phyloP scores from a whole-genome alignment of 2,113 vertebrate species.

The Ciconia maguari region DNA sequence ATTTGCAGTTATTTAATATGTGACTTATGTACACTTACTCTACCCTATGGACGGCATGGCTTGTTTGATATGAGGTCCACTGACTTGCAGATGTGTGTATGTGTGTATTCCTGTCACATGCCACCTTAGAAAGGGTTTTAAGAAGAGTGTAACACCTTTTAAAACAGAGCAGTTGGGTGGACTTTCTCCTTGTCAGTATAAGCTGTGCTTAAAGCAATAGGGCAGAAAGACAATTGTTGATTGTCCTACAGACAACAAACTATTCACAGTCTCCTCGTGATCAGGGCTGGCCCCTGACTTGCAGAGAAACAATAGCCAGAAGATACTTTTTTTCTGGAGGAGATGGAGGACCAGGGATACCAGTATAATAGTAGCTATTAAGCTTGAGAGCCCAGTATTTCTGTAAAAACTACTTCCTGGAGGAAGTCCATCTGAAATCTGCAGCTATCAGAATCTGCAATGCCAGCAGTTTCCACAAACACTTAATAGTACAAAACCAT shows the following conservation, averaged over 20 bases:
- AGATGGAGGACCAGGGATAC: neutral
- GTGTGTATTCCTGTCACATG: neutral
- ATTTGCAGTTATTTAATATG: neutral
- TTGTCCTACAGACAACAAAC: neutral
- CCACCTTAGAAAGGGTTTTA: neutral
- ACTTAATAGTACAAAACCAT: neutral
- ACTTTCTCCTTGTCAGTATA: neutral
- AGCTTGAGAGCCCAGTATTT: neutral
- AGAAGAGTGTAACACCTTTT: neutral
- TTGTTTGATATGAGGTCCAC: neutral
- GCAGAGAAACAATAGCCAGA: neutral
- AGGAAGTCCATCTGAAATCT: neutral
- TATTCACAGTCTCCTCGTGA: neutral
- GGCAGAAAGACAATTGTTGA: neutral
- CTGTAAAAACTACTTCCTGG: neutral
- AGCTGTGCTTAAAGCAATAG: neutral
- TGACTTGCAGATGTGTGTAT: neutral
- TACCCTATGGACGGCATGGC: neutral
- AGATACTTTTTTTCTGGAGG: neutral
- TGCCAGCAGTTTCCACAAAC: neutral
- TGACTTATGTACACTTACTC: neutral
- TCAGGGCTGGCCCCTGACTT: neutral
- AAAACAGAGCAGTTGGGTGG: neutral
- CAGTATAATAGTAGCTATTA: neutral
- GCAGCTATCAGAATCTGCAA: neutral